A percentile compares a stretch with the other conserved stretches of the same genome.
Conservation (phyloP, 2,797 vertebrate genomes). For the Lemur catta region DNA sequence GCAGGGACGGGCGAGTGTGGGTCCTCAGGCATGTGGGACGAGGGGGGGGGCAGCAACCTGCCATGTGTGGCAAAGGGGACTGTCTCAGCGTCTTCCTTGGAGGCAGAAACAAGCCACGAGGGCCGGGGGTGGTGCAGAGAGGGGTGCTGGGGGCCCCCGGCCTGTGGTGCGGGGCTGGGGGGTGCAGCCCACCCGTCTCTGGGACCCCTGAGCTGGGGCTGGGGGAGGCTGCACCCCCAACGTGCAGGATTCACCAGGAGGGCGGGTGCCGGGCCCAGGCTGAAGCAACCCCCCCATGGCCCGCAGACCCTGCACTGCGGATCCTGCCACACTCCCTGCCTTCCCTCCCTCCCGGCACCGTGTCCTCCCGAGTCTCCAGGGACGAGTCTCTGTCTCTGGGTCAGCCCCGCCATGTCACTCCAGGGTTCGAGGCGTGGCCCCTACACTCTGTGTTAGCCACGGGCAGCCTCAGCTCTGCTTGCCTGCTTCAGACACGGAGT, state of each 20-base stretch:
- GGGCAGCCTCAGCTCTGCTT: too few relatives aligned
- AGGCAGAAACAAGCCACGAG: too few relatives aligned
- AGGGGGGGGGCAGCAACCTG: background rate
- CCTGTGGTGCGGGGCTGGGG: background rate
- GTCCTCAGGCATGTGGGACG: background rate
- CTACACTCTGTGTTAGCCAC: too few relatives aligned
- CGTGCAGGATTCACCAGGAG: background rate
- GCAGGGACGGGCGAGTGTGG: background rate
- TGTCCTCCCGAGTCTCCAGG: too few relatives aligned
- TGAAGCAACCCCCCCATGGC: background rate
- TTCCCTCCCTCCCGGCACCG: background rate
- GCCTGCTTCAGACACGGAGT: too few relatives aligned
- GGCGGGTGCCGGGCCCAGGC: background rate
- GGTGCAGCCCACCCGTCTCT: background rate
- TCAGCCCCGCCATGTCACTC: background rate
- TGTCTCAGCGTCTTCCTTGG: background rate
- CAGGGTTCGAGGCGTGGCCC: conserved; percentile 93
- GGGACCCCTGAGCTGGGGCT: too few relatives aligned
- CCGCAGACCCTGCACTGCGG: background rate
- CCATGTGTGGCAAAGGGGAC: background rate
- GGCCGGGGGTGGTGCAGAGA: background rate
- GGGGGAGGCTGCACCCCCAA: background rate
- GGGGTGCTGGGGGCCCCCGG: background rate
- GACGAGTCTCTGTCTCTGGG: too few relatives aligned
- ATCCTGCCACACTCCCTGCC: too few relatives aligned